phyloP scores from a whole-genome alignment of 1,140 invertebrate genomes.

The Limonius californicus region DNA sequence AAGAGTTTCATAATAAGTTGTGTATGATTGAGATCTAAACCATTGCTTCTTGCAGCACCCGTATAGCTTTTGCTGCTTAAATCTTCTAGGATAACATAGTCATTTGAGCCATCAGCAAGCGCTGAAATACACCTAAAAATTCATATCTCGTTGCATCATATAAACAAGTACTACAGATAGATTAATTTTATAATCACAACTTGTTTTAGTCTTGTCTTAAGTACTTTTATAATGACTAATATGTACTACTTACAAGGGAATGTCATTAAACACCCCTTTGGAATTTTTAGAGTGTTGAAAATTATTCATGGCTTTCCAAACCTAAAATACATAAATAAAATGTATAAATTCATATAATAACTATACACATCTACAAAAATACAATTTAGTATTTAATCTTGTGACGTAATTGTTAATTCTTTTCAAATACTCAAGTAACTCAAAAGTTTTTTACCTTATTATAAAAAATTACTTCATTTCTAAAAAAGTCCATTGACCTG shows the following conservation, averaged over 20 bases:
- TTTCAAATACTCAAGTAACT: too few species aligned
- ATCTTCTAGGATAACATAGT: slow-evolving; percentile 65
- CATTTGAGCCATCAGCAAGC: slow-evolving; percentile 58
- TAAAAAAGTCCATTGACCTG: slow-evolving; percentile 62
- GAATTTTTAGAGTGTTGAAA: slow-evolving; percentile 52
- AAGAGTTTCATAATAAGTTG: slow-evolving; percentile 55
- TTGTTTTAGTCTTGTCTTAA: too few species aligned
- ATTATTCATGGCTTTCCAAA: slow-evolving; percentile 49
- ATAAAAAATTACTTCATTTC: slow-evolving; percentile 66
- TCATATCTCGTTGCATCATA: too few species aligned
- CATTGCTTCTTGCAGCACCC: slow-evolving; percentile 50
- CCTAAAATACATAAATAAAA: slow-evolving; percentile 25
- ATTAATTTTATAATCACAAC: too few species aligned
- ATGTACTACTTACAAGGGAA: slow-evolving; percentile 40
- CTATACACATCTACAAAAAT: too few species aligned
- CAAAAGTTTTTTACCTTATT: slow-evolving; percentile 42
- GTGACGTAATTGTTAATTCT: too few species aligned
- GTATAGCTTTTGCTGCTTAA: slow-evolving; percentile 53
- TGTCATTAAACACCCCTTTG: slow-evolving; percentile 49
- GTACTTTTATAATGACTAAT: not conserved
- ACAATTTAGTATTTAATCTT: too few species aligned
- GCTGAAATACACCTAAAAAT: slow-evolving; percentile 52
- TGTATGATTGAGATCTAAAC: slow-evolving; percentile 52
- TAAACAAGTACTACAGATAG: too few species aligned
- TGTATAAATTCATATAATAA: too few species aligned